A percentile compares a stretch with the other conserved stretches of the same genome.
phyloP scores from a whole-genome alignment of 2,888 invertebrate genomes.

The Sarcophaga variegata region DNA sequence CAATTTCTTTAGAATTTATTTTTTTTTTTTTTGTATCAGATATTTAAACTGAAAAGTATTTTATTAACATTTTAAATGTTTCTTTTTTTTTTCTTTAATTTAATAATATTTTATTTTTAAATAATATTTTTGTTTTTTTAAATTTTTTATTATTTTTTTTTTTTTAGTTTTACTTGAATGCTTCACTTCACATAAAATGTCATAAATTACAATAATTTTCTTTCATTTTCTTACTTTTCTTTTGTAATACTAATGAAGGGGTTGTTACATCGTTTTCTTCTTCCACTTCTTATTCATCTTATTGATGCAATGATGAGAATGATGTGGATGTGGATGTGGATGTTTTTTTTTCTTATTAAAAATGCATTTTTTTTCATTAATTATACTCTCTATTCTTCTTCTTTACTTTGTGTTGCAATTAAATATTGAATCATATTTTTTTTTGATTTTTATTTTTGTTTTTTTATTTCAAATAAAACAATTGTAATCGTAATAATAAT shows the following conservation, averaged over 20 bases:
- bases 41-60: conserved; percentile 71
- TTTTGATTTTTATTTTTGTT: no score
- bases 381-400: not conserved
- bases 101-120: conserved; percentile 3
- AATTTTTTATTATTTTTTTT: conserved; percentile 50
- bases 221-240: conserved; percentile 32
- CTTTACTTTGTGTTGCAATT: no score
- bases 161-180: conserved; percentile 41
- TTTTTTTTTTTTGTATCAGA: conserved; percentile 62
- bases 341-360: conserved; percentile 24
- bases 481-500: no score
- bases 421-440: no score
- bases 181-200: not conserved
- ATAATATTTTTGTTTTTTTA: conserved; percentile 4
- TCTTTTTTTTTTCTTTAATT: not conserved
- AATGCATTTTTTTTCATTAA: conserved; percentile 54
- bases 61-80: conserved; percentile 71
- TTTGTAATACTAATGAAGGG: conserved; percentile 57
- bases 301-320: conserved; percentile 15
- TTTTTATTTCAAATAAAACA: no score
- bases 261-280: conserved; percentile 6
- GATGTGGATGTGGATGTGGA: not conserved
- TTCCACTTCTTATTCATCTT: conserved; percentile 36
- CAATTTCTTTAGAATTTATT: conserved; percentile 12
- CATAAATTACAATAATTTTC: not conserved